Conservation (phyloP, 2,113 vertebrate genomes). For the Zootoca vivipara region DNA sequence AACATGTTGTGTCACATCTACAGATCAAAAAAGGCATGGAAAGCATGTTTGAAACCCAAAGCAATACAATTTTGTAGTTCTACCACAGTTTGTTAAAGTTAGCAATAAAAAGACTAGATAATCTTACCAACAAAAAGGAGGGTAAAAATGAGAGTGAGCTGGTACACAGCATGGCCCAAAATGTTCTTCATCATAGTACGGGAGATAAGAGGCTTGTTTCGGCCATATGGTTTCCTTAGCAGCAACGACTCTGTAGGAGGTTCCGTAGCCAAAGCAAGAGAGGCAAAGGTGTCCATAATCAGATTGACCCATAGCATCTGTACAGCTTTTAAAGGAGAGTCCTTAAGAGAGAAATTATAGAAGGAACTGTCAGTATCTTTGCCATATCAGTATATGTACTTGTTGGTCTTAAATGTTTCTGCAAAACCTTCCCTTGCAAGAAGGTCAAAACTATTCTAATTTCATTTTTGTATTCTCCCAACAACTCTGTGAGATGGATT, state of each 20-base stretch:
- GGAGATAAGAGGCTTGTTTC: constrained; percentile 96
- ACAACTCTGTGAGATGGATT: background rate
- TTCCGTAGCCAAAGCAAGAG: constrained; percentile 92
- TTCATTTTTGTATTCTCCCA: background rate
- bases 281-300: constrained; percentile 97
- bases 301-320: constrained; percentile 99
- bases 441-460: background rate
- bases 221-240: constrained; percentile 90
- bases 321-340: constrained; percentile 95
- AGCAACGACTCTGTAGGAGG: constrained; percentile 91
- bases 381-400: background rate
- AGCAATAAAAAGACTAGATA: background rate
- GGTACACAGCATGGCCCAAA: constrained; percentile 91
- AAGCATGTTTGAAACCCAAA: background rate
- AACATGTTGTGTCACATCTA: background rate
- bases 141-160: constrained; percentile 93
- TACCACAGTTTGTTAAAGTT: background rate
- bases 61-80: background rate
- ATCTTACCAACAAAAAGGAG: constrained; percentile 91
- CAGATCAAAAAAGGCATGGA: background rate
- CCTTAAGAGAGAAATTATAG: constrained; percentile 69
- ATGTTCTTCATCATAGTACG: constrained; percentile 99
- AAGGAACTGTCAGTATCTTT: background rate
- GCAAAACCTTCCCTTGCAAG: background rate
- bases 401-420: background rate